Conservation (phyloP, 2,113 vertebrate species). For the Cheilinus undulatus region DNA sequence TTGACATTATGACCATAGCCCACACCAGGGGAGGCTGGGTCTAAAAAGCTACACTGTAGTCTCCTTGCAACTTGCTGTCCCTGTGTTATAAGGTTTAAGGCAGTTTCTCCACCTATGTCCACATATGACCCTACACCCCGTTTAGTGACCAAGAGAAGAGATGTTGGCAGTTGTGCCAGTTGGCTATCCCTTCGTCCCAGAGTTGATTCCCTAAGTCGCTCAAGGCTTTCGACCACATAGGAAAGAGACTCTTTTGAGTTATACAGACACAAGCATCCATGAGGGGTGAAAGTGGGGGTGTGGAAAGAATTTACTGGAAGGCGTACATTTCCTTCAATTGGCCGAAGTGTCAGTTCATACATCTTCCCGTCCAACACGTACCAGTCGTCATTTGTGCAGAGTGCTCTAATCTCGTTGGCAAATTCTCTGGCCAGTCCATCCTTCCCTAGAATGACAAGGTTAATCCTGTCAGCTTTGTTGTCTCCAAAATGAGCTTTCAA, state of each 20-base stretch:
- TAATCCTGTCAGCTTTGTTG: slow-evolving; percentile 90
- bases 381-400: slow-evolving; percentile 95
- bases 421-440: slow-evolving; percentile 95
- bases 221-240: slow-evolving; percentile 96
- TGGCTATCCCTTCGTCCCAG: slow-evolving; percentile 90
- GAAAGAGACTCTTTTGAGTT: slow-evolving; percentile 97
- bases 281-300: slow-evolving; percentile 94
- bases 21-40: slow-evolving; percentile 90
- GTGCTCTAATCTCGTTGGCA: slow-evolving; percentile 96
- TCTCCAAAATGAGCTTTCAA: slow-evolving; percentile 84
- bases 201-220: slow-evolving; percentile 91
- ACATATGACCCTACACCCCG: slow-evolving; percentile 87
- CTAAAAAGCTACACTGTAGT: slow-evolving; percentile 93
- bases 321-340: slow-evolving; percentile 96
- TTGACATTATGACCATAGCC: slow-evolving; percentile 93
- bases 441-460: slow-evolving; percentile 95
- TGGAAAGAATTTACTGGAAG: slow-evolving; percentile 98
- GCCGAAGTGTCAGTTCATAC: slow-evolving; percentile 93
- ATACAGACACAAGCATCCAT: slow-evolving; percentile 97
- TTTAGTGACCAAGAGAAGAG: slow-evolving; percentile 91
- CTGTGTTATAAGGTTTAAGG: slow-evolving; percentile 93
- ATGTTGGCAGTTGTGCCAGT: slow-evolving; percentile 87
- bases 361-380: slow-evolving; percentile 96
- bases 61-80: slow-evolving; percentile 94
- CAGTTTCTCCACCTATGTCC: slow-evolving; percentile 91